A percentile compares a stretch with the other conserved stretches of the same genome.
Conservation (phyloP, 2,888 invertebrate genomes). For the Meloe dianella region DNA sequence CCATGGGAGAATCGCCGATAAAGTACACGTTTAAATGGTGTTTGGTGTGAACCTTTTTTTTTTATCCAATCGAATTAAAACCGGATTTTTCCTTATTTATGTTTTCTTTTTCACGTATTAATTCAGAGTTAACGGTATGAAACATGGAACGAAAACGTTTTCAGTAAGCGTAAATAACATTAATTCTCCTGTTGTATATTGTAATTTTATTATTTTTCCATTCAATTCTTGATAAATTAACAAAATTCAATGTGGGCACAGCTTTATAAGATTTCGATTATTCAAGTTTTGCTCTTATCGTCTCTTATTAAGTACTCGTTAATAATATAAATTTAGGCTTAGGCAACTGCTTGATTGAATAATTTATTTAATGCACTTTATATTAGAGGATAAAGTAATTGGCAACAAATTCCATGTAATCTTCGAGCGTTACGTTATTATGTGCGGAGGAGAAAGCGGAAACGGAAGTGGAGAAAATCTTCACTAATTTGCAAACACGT, state of each 20-base stretch:
- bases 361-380: constrained; percentile 11
- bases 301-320: not conserved
- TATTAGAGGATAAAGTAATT: constrained; percentile 6
- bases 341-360: not conserved
- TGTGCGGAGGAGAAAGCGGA: not conserved
- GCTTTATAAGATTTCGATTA: constrained; percentile 8
- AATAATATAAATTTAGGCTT: not conserved
- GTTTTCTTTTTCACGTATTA: not conserved
- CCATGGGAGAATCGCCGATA: not conserved
- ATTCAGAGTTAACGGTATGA: too few relatives aligned
- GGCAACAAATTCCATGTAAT: constrained; percentile 1
- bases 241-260: constrained; percentile 11
- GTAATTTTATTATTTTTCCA: constrained; percentile 20
- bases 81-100: constrained; percentile 10
- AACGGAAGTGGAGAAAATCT: constrained; percentile 3
- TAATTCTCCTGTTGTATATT: not conserved
- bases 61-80: constrained; percentile 25
- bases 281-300: constrained; percentile 10
- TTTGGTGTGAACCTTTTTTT: constrained; percentile 20
- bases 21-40: not conserved
- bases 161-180: not conserved
- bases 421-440: not conserved
- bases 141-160: not conserved
- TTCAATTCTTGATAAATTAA: constrained; percentile 23
- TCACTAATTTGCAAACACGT: constrained; percentile 2